These are phyloP conservation scores for Odocoileus virginianus DNA, from an alignment of 2,113 vertebrate genomes.

Conservation along the genomic window DNA sequence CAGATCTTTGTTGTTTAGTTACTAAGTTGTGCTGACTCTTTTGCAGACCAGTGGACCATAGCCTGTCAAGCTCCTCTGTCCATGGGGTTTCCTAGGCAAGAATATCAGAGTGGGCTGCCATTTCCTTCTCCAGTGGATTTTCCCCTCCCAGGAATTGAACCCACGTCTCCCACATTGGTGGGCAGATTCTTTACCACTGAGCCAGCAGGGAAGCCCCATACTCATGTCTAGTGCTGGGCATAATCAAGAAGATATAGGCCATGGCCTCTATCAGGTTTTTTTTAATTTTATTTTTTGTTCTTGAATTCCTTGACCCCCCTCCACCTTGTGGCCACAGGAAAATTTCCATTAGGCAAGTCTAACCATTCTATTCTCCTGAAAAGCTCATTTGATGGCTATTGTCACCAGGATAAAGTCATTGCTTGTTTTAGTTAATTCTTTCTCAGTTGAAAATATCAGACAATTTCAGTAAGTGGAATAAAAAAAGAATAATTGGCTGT, in stretches of 20 bases:
- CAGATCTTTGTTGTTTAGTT: not conserved
- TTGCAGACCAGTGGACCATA: not conserved
- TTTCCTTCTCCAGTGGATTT: not conserved
- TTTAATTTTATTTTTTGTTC: not conserved
- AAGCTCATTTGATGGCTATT: not conserved
- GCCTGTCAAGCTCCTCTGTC: not conserved
- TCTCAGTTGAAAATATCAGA: not conserved
- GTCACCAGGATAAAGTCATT: not conserved
- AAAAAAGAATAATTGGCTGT: not conserved
- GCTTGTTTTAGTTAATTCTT: not conserved
- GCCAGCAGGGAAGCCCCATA: not conserved
- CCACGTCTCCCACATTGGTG: fast-evolving
- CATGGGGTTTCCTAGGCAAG: not conserved
- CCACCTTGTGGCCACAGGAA: not conserved
- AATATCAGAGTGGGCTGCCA: not conserved
- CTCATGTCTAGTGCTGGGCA: not conserved
- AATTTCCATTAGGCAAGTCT: not conserved
- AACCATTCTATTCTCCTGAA: not conserved
- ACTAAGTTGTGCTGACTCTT: not conserved
- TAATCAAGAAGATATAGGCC: not conserved
- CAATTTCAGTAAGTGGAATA: not conserved
- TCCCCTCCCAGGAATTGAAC: not conserved
- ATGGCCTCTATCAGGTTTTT: not conserved
- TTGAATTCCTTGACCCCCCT: not conserved
- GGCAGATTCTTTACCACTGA: not conserved